A percentile compares a stretch with the other conserved stretches of the same genome.
These are phyloP conservation scores for Dromas ardeola DNA, from an alignment of 2,113 vertebrate species.

Conservation along the genomic window DNA sequence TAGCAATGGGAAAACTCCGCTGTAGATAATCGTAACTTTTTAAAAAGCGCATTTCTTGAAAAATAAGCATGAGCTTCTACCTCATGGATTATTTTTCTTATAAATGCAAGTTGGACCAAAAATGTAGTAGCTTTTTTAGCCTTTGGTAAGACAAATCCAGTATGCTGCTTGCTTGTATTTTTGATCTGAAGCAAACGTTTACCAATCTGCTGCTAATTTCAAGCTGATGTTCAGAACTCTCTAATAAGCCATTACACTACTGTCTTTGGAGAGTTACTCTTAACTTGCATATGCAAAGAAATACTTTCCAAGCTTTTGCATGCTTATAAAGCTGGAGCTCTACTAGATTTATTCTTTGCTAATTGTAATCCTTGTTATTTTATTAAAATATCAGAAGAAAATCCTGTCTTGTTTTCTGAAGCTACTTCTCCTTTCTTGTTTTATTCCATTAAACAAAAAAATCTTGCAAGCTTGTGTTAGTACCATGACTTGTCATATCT, in stretches of 20 bases:
- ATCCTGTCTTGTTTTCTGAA: background rate
- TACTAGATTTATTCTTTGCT: background rate
- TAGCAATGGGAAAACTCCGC: background rate
- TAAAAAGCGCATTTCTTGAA: background rate
- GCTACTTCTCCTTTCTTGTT: background rate
- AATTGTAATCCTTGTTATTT: background rate
- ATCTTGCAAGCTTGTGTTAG: background rate
- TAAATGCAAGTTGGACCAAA: background rate
- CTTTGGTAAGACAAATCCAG: background rate
- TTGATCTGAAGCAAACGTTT: background rate
- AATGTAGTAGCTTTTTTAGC: background rate
- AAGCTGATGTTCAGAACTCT: background rate
- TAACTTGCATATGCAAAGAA: background rate
- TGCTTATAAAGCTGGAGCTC: background rate
- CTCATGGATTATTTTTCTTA: background rate
- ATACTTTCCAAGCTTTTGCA: background rate
- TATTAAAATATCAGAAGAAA: background rate
- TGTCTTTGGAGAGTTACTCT: background rate
- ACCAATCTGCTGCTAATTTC: background rate
- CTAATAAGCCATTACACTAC: background rate
- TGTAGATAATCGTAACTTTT: background rate
- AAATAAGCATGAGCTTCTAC: background rate
- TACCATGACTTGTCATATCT: background rate
- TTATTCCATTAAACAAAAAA: background rate
- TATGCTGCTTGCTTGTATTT: background rate